These are phyloP conservation scores for Ibycter americanus DNA, from an alignment of 2,797 vertebrate species.

Conservation along the genomic window DNA sequence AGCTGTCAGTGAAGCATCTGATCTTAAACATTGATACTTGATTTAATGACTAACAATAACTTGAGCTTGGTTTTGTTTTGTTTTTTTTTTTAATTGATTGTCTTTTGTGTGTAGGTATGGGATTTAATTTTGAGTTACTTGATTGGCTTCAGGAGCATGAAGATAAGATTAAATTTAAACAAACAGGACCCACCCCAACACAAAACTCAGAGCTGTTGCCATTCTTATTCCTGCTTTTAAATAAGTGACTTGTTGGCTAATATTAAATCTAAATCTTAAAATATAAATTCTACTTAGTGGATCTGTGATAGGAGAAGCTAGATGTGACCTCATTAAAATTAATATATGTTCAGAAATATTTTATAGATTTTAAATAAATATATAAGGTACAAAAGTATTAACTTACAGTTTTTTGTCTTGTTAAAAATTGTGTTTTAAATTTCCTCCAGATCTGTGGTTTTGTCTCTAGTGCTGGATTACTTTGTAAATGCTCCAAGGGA, in stretches of 20 bases:
- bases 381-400: not conserved
- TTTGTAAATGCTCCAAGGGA: not conserved
- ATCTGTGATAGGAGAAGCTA: not conserved
- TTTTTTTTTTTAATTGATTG: not conserved
- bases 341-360: not conserved
- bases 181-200: not conserved
- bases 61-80: not conserved
- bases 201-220: not conserved
- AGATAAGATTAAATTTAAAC: not conserved
- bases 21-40: not conserved
- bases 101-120: not conserved
- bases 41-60: not conserved
- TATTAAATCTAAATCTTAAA: not conserved
- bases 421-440: not conserved
- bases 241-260: not conserved
- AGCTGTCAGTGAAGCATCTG: not conserved
- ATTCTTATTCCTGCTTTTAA: not conserved
- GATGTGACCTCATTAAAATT: not conserved
- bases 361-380: not conserved
- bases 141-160: not conserved
- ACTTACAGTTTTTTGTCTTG: not conserved
- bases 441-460: not conserved
- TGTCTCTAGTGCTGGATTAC: not conserved
- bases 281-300: not conserved
- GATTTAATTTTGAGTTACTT: constrained; percentile 12